These are phyloP conservation scores for Euborellia annulipes DNA, from an alignment of 1,140 invertebrate genomes.

Conservation along the genomic window DNA sequence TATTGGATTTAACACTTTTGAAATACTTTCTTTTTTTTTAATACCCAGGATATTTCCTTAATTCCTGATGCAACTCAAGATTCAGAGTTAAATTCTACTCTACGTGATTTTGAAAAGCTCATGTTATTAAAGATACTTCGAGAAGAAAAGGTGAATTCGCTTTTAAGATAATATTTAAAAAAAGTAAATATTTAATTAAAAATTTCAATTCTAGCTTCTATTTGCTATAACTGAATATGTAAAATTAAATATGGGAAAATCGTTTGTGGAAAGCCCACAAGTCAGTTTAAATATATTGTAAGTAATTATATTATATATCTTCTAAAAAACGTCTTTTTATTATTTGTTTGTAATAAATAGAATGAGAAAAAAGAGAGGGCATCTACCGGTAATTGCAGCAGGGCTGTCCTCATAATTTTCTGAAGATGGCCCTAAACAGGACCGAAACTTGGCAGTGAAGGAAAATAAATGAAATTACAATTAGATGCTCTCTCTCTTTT, in stretches of 20 bases:
- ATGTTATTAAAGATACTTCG: constrained; percentile 61
- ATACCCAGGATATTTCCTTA: constrained; percentile 12
- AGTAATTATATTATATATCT: too few relatives aligned
- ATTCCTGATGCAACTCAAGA: constrained; percentile 18
- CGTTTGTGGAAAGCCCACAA: constrained; percentile 61
- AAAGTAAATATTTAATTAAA: constrained; percentile 1
- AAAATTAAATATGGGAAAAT: constrained; percentile 49
- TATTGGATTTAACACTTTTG: too few relatives aligned
- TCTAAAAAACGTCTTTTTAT: too few relatives aligned
- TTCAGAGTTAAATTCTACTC: constrained; percentile 38
- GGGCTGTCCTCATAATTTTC: too few relatives aligned
- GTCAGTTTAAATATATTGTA: constrained; percentile 52
- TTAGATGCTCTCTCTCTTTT: too few relatives aligned
- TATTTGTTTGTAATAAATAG: too few relatives aligned
- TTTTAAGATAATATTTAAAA: not conserved
- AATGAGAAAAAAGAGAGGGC: too few relatives aligned
- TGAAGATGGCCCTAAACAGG: too few relatives aligned
- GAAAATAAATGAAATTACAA: too few relatives aligned
- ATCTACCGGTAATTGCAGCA: too few relatives aligned
- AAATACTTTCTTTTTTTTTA: too few relatives aligned
- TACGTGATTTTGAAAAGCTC: constrained; percentile 62
- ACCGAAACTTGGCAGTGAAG: too few relatives aligned
- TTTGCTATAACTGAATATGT: constrained; percentile 67
- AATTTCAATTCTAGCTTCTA: constrained; percentile 35
- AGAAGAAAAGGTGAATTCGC: constrained; percentile 48